Evolutionary conservation across 2,113 vertebrate genomes (phyloP), one percentile per base, ranked within the genome.

Genomic region (Prinia subflava): DNA sequence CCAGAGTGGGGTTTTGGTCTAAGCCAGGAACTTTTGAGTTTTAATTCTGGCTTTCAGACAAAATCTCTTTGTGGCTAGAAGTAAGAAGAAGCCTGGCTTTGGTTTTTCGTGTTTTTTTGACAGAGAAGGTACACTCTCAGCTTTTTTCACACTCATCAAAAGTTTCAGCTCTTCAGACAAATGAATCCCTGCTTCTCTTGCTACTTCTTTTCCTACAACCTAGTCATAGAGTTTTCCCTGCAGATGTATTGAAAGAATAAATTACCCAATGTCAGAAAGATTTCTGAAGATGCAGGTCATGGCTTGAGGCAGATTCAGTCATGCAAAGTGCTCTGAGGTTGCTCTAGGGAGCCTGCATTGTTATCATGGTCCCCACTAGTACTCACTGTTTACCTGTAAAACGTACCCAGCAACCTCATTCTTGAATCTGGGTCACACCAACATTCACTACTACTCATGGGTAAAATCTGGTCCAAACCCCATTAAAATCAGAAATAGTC

Each of bases 21-120:
- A 83, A 86, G 90, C 60, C 84, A 93, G 64, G 79, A 96, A 93
- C 73, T 89, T 92, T 1, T 75, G 60, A 81, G 76, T 83, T 93
- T 88, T 89, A 75, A 39, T 80, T 90, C 46, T 96, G 86, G 73
- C 88, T 83, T 90, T 91, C 39, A 89, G 93, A 87, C 85, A 93
- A 88, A 93, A 83, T 75, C 5, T 2, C 35, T 93, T 85, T 83
- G 47, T 92, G 52, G 56, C 46, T 75, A 71, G 44, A 79, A 85
- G 44, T 55, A 83, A 76, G 50, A n/a, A 73, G 76, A 92, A 85
- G 37, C 28, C 42, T 71, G 25, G n/a, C 17, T 64, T 90, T 37
- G 50, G 6, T 27, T 21, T 63, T 63, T 13, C 17, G 27, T 12
- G 3, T 2, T 8, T 94, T 90, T 83, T 91, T 64, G 41, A 53